These are phyloP conservation scores for Drosophila arawakana DNA, from an alignment of 1,140 invertebrate genomes.

Conservation along the genomic window DNA sequence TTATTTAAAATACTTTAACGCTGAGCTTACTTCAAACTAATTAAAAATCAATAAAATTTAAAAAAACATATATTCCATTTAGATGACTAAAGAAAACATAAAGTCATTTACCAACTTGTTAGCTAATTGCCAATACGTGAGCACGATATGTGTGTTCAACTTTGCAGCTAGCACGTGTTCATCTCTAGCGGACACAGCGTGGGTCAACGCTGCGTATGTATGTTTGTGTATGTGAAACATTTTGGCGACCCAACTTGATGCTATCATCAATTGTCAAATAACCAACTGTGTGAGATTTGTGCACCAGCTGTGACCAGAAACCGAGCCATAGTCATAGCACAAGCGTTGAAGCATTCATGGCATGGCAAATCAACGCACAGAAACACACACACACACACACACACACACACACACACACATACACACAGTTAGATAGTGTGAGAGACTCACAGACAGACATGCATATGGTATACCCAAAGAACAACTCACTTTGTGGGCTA, in stretches of 20 bases:
- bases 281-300: slow-evolving; percentile 81
- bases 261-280: slow-evolving; percentile 83
- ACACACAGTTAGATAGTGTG: slow-evolving; percentile 14
- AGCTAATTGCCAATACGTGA: slow-evolving; percentile 55
- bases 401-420: slow-evolving; percentile 29
- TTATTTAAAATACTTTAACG: too few species aligned
- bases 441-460: slow-evolving; percentile 22
- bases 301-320: slow-evolving; percentile 73
- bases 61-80: slow-evolving; percentile 1
- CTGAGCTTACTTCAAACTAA: not conserved
- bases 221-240: slow-evolving; percentile 45
- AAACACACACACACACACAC: slow-evolving; percentile 38
- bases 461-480: slow-evolving; percentile 48
- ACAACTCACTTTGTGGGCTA: slow-evolving; percentile 82
- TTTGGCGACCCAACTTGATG: slow-evolving; percentile 79
- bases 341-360: slow-evolving; percentile 82
- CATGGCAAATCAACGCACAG: slow-evolving; percentile 70
- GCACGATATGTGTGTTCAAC: slow-evolving; percentile 22
- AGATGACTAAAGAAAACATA: not conserved
- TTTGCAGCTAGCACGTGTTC: slow-evolving; percentile 55
- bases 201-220: slow-evolving; percentile 31
- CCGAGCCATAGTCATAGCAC: slow-evolving; percentile 4
- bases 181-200: slow-evolving; percentile 55
- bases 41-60: slow-evolving; percentile 13
- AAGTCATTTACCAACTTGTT: slow-evolving; percentile 28